Evolutionary conservation across 2,113 vertebrate genomes (phyloP).

Genomic region (Mixornis gularis): DNA sequence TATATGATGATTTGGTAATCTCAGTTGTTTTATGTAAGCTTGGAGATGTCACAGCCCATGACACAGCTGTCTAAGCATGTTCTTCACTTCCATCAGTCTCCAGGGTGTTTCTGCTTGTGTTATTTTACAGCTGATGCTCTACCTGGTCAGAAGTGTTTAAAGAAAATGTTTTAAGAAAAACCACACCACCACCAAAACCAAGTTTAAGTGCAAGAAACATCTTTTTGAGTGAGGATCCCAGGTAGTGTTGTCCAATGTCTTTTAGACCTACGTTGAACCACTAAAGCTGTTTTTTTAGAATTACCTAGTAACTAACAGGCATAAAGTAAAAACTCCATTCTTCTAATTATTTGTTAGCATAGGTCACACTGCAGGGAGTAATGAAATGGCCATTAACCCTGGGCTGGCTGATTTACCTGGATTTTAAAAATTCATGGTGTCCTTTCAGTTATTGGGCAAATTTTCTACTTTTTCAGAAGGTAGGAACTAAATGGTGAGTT

Average conservation of each 20-base stretch:
- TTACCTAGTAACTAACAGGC: not conserved
- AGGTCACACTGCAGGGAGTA: not conserved
- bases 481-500: not conserved
- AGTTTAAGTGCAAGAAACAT: not conserved
- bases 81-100: not conserved
- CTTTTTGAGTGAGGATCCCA: not conserved
- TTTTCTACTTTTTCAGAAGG: not conserved
- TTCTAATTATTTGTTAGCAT: not conserved
- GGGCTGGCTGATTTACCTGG: not conserved
- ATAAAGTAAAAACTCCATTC: not conserved
- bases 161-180: not conserved
- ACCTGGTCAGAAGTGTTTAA: not conserved
- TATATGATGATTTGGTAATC: not conserved
- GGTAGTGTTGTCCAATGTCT: not conserved
- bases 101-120: accelerated
- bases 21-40: not conserved
- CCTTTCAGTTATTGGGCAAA: not conserved
- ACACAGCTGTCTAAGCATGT: not conserved
- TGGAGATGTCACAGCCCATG: not conserved
- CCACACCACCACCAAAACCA: not conserved
- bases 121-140: not conserved
- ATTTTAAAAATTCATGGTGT: not conserved
- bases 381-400: not conserved
- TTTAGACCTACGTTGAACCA: not conserved
- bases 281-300: not conserved